Evolutionary conservation across 1,140 invertebrate species (phyloP), one percentile per base, ranked within the genome.

Genomic region (Brachionus koreanus): DNA sequence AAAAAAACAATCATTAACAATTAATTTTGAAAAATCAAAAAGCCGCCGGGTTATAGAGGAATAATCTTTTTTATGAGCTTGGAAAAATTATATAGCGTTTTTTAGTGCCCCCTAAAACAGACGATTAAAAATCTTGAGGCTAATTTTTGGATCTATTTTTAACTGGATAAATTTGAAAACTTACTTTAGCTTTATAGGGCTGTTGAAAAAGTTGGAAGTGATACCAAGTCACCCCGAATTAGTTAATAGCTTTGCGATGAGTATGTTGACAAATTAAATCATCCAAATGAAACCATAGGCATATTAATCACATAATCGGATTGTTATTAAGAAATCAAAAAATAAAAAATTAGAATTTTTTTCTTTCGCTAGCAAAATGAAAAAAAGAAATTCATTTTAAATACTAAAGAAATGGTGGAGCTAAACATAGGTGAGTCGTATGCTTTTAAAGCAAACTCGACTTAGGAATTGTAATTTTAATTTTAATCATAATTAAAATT

Each of bases 1-100:
- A 57, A 57, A 49, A 19, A 57, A 57, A 57, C 49, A 57, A 57
- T 57, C 49, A 57, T 57, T 57, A 57, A 57, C 49, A 57, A 57
- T 57, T 57, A 57, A 57, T 19, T 57, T 19, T 25, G 19, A 57
- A 57, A 57, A 57, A 57, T 57, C 19, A 25, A 25, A 4, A 57
- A 25, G 49, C 49, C 49, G 49, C 49, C 16, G 49, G 49, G 49
- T 19, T 57, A 57, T 57, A 19, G 49, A 57, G 49, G 19, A 57
- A 57, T 57, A 57, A 57, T 57, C 49, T 57, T 57, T 23, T n/a
- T 57, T 19, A 57, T 29, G 3, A 57, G 3, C 0, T 57, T 57
- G 49, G 49, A 23, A 57, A 49, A 57, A 57, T 16, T 57, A 57
- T 57, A 19, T 7, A n/a, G 49, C 16, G 0, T 57, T 57, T 9